Conservation (phyloP, 1,140 invertebrate species). For the Sogatella furcifera region DNA sequence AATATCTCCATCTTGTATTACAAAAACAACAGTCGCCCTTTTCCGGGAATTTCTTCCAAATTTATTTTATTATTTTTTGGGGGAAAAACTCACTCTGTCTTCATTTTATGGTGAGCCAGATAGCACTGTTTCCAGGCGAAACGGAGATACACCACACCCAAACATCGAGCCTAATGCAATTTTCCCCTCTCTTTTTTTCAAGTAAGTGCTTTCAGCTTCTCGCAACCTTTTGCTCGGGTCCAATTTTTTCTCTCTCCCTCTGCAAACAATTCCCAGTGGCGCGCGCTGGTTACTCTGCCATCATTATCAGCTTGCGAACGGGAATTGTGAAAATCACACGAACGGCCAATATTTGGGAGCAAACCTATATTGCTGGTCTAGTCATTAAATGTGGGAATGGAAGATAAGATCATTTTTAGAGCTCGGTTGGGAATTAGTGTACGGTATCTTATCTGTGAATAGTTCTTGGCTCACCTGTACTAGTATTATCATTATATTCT, state of each 20-base stretch:
- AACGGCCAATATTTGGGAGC: not conserved
- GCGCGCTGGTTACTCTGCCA: not conserved
- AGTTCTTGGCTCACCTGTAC: too few species aligned
- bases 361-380: not conserved
- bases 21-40: not conserved
- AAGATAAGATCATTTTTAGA: not conserved
- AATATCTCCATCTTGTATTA: too few species aligned
- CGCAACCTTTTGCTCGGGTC: not conserved
- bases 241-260: constrained; percentile 1
- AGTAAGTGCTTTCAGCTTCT: not conserved
- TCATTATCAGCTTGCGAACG: not conserved
- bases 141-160: not conserved
- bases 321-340: not conserved
- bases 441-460: too few species aligned
- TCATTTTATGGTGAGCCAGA: not conserved
- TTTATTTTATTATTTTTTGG: constrained; percentile 5
- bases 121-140: too few species aligned
- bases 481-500: too few species aligned
- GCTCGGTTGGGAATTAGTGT: too few species aligned
- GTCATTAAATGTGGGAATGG: not conserved
- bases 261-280: not conserved
- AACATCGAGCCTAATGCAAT: not conserved
- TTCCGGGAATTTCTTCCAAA: not conserved
- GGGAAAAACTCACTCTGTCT: constrained; percentile 4
- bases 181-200: not conserved